These are phyloP conservation scores for Pontoporia blainvillei DNA, from an alignment of 2,113 vertebrate species.

Conservation along the genomic window DNA sequence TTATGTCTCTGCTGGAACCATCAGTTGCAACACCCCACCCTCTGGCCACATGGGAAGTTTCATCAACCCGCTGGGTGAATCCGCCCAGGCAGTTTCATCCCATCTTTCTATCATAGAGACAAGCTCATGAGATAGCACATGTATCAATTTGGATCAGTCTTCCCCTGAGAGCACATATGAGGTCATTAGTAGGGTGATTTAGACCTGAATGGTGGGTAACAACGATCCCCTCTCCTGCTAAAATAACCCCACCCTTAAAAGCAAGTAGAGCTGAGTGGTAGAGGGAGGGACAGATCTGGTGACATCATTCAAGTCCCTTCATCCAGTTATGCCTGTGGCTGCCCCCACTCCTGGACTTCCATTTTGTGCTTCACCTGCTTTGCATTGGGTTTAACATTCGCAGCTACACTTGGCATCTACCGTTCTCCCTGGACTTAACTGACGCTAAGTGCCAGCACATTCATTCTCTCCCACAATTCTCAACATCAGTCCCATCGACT, in stretches of 20 bases:
- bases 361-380: neutral
- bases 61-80: neutral
- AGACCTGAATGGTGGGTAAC: neutral
- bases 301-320: neutral
- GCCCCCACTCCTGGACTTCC: neutral
- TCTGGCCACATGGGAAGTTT: neutral
- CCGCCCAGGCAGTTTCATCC: neutral
- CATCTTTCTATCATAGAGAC: neutral
- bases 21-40: neutral
- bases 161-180: neutral
- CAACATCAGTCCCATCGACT: neutral
- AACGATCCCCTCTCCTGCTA: neutral
- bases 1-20: neutral
- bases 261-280: neutral
- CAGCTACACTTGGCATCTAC: neutral
- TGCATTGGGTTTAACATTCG: neutral
- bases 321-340: neutral
- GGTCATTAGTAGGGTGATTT: neutral
- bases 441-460: neutral
- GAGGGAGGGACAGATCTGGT: neutral
- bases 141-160: neutral
- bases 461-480: neutral
- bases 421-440: neutral
- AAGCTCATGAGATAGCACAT: neutral
- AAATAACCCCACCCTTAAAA: neutral